A percentile compares a stretch with the other conserved stretches of the same genome.
phyloP scores from a whole-genome alignment of 2,888 invertebrate genomes.

The Coelinius sp. region DNA sequence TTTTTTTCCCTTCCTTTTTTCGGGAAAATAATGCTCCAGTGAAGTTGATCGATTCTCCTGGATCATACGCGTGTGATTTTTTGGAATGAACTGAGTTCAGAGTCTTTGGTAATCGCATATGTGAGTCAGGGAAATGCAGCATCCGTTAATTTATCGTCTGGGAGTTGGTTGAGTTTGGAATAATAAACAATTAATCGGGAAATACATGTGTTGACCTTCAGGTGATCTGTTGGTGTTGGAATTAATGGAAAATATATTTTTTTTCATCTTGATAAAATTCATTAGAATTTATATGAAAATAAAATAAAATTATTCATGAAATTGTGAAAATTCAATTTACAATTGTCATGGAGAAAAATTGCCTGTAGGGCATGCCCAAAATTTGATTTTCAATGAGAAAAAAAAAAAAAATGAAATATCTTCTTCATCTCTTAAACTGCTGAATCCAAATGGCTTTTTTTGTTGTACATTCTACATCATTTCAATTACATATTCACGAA shows the following conservation, averaged over 20 bases:
- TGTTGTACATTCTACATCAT: neutral
- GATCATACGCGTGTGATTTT: neutral
- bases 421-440: neutral
- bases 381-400: neutral
- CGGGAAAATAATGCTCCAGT: neutral
- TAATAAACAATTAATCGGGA: conserved; percentile 16
- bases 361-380: no score
- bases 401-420: neutral
- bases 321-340: neutral
- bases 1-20: neutral
- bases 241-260: neutral
- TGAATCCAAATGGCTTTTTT: neutral
- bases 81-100: neutral
- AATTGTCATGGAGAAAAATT: neutral
- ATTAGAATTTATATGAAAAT: neutral
- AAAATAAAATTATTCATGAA: neutral
- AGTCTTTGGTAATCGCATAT: neutral
- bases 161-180: conserved; percentile 3
- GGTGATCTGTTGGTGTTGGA: neutral
- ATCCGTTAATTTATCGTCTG: conserved; percentile 23
- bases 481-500: neutral
- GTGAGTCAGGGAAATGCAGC: conserved; percentile 1
- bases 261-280: no score
- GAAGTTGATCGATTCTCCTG: neutral
- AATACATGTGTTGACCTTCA: conserved; percentile 5